Base-by-base conservation (phyloP, 2,797 vertebrate genomes). In the Leptoclinus maculatus region DNA sequence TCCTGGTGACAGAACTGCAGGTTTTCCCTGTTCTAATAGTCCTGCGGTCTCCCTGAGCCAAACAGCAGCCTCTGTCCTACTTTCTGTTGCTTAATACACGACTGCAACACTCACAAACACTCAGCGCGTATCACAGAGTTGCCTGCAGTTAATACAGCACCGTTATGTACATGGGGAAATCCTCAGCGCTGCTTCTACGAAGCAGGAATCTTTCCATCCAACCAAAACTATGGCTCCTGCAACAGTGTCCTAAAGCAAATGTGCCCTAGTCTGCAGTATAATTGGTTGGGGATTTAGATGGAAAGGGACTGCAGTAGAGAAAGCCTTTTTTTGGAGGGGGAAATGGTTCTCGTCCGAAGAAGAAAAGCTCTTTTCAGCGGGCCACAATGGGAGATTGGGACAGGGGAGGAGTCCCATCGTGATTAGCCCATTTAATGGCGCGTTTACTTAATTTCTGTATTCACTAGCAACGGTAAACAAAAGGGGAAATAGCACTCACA, bases 361-460 rank as follows among this genome's bases (percentile, higher is more conserved):
- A 94, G 94, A 95, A 95, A 95, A 94, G 93, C 93, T 91, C 92
- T 94, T 93, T 97, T 97, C 94, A 95, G 73, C 74, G 88, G 80
- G 84, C 93, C 91, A 96, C 96, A 97, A 96, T 96, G 93, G 94
- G 92, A 95, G 94, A 93, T 87, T 92, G 91, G 92, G 92, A 93
- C 92, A 91, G 93, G 95, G 96, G 96, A 96, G 95, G 96, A 96
- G 96, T 96, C 90, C 94, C 94, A 91, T 94, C 91, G 92, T 92
- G 94, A 95, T 96, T 94, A 96, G 93, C 92, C 94, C 92, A 95
- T 96, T 95, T 95, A 95, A 95, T 95, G 93, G 95, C 92, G 95
- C 94, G 92, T 96, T 95, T 93, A 93, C 93, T 96, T 96, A 95
- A 95, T 93, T 95, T 96, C 94, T 95, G 93, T 94, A 96, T 95